Base-by-base conservation (phyloP, 2,113 vertebrate genomes). In the Mustela lutreola region DNA sequence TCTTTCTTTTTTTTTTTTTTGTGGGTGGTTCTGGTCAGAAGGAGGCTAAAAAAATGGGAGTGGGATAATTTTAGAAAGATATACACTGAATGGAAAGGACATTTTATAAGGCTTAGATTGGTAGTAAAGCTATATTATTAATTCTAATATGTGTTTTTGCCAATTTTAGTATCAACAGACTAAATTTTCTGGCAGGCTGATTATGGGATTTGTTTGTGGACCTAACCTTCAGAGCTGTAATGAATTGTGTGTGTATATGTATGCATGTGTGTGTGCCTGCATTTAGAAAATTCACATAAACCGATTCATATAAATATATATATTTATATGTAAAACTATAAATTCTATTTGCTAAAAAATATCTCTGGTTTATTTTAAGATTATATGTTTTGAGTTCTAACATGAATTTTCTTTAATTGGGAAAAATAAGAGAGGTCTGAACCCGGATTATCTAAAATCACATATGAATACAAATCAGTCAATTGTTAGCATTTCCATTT, bases 311-410 rank as follows among this genome's bases (percentile, higher is more conserved):
- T 48, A 78, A 78, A 63, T 70, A 36, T 22, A 95, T n/a, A 48
- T 73, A 73, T 31, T 19, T n/a, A 76, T 28, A 8, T 78, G 31
- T 78, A 31, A 78, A 78, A 78, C 7, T 91, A 16, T 84, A 96
- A 88, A 39, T 91, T 91, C 10, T 56, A 18, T 71, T 70, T 96
- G 24, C 18, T 67, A 94, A 45, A 93, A 93, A 93, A 88, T 90
- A 62, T 48, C 50, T 87, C 65, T 94, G 33, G 28, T 70, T 95
- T 95, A 75, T 70, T 92, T 97, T 97, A 96, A 75, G 83, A 87
- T 48, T 93, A 81, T 1, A 33, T 89, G 4, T 89, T 95, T 94
- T 94, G 28, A 83, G 3, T 96, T 95, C 24, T 94, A 91, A 67
- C 21, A 60, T 78, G 36, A 97, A 39, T 80, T 95, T 94, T 88